Evolutionary conservation across 2,888 invertebrate species (phyloP).

Genomic region (Globia sparganii): DNA sequence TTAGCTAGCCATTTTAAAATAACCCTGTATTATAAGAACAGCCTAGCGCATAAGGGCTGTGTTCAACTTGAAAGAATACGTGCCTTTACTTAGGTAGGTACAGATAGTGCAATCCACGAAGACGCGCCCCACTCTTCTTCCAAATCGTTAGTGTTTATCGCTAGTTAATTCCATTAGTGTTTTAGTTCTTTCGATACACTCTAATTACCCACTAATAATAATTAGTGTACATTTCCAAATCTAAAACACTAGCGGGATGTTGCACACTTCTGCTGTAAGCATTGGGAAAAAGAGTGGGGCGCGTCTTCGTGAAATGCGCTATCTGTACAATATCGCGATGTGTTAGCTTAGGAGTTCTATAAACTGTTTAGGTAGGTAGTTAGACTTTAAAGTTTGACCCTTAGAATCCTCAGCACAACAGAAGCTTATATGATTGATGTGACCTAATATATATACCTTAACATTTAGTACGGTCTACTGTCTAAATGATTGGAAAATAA

Average conservation of each 20-base stretch:
- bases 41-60: neutral
- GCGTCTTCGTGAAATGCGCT: too few relatives aligned
- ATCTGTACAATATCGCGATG: neutral
- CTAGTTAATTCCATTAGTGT: too few relatives aligned
- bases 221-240: too few relatives aligned
- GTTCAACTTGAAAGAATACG: neutral
- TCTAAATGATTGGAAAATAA: neutral
- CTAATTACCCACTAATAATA: too few relatives aligned
- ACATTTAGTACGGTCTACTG: neutral
- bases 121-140: too few relatives aligned
- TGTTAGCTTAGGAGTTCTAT: conserved; percentile 24
- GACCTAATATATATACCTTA: neutral
- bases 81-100: conserved; percentile 12
- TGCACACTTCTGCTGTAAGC: too few relatives aligned
- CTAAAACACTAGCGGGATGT: too few relatives aligned
- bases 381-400: neutral
- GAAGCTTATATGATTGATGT: conserved; percentile 42
- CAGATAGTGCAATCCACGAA: too few relatives aligned
- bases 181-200: too few relatives aligned
- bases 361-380: conserved; percentile 20
- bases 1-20: too few relatives aligned
- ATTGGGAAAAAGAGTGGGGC: too few relatives aligned
- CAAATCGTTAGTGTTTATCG: too few relatives aligned
- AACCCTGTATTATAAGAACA: neutral
- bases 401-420: conserved; percentile 53